Evolutionary conservation across 2,888 invertebrate genomes (phyloP).

Genomic region (Pandemis heparana): DNA sequence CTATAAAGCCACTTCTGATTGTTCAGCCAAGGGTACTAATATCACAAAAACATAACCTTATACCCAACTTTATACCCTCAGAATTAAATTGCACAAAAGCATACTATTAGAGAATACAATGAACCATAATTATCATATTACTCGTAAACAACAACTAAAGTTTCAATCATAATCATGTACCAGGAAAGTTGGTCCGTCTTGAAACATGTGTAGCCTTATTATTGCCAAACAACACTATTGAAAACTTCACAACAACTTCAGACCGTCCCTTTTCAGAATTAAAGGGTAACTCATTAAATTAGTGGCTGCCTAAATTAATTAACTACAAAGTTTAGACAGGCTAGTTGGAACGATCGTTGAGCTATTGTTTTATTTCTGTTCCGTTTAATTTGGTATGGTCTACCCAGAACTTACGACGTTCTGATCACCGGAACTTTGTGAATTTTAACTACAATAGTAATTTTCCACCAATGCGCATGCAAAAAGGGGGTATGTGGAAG

Average conservation of each 20-base stretch:
- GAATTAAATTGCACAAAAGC: too few species aligned
- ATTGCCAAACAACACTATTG: conserved; percentile 25
- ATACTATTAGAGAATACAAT: not conserved
- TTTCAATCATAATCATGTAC: not conserved
- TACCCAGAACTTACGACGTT: not conserved
- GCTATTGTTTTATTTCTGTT: conserved; percentile 26
- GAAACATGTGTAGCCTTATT: not conserved
- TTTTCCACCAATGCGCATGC: not conserved
- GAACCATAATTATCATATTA: not conserved
- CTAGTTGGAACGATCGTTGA: conserved; percentile 22
- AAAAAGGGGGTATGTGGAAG: not conserved
- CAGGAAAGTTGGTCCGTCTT: not conserved
- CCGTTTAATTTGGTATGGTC: conserved; percentile 12
- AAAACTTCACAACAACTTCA: conserved; percentile 31
- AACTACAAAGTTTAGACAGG: conserved; percentile 35
- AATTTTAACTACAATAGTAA: not conserved
- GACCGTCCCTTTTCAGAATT: conserved; percentile 23
- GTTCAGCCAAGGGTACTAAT: not conserved
- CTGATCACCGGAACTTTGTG: not conserved
- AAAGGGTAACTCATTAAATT: conserved; percentile 37
- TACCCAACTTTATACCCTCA: too few species aligned
- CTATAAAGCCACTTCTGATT: too few species aligned
- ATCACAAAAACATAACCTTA: too few species aligned
- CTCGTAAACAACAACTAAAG: too few species aligned
- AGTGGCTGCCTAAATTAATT: conserved; percentile 31